Conservation (phyloP, 2,888 invertebrate species). For the Oeneis ivallda region DNA sequence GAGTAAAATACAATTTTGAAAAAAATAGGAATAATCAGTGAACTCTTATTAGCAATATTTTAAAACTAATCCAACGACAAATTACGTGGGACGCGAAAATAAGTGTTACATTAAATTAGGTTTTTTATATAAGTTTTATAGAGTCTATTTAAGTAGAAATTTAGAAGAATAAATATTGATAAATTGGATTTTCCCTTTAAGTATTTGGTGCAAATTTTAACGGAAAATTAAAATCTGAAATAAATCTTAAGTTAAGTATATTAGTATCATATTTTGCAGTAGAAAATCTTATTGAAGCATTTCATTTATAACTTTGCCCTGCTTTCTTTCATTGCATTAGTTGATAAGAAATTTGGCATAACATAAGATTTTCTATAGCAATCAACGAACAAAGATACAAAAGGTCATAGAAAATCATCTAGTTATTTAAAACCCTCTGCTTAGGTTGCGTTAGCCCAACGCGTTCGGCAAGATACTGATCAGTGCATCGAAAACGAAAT, state of each 20-base stretch:
- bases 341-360: not conserved
- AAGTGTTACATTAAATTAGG: not conserved
- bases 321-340: not conserved
- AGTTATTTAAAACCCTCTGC: too few relatives aligned
- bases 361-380: conserved; percentile 8
- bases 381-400: conserved; percentile 10
- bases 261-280: not conserved
- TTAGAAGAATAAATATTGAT: not conserved
- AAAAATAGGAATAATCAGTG: not conserved
- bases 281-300: conserved; percentile 9
- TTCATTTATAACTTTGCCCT: not conserved
- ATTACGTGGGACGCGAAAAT: conserved; percentile 1
- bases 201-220: conserved; percentile 1
- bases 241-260: not conserved
- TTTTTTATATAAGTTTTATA: not conserved
- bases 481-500: too few relatives aligned
- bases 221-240: conserved; percentile 4
- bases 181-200: not conserved
- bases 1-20: conserved; percentile 10
- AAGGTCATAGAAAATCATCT: not conserved
- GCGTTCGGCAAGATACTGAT: too few relatives aligned
- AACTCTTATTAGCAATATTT: too few relatives aligned
- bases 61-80: not conserved
- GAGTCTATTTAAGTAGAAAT: not conserved
- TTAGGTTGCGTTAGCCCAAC: too few relatives aligned